Percentiles rank a stretch among this genome's conserved stretches.
These are phyloP conservation scores for Saccostrea echinata DNA, from an alignment of 1,140 invertebrate species.

Conservation along the genomic window DNA sequence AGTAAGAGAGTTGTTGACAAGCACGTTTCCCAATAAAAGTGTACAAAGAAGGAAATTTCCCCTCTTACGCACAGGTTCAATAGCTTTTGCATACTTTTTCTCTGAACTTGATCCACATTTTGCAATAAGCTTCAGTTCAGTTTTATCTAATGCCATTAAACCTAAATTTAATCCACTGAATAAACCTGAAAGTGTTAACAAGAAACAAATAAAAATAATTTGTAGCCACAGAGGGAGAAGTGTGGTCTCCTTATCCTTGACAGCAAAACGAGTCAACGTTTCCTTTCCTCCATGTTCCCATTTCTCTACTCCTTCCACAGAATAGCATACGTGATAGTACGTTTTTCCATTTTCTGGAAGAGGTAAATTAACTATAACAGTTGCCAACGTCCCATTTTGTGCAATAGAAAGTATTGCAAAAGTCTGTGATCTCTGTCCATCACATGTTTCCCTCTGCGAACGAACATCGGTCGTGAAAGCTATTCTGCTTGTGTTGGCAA, in stretches of 20 bases:
- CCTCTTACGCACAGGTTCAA: conserved; percentile 79
- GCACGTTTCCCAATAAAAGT: conserved; percentile 96
- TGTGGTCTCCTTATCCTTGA: conserved; percentile 55
- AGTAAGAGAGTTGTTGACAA: conserved; percentile 98
- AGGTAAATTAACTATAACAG: conserved; percentile 48
- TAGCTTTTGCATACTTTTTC: conserved; percentile 79
- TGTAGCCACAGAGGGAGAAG: conserved; percentile 82
- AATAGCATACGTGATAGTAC: conserved; percentile 46
- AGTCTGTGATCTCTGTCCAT: conserved; percentile 58
- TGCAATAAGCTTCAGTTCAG: conserved; percentile 95
- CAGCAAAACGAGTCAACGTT: conserved; percentile 79
- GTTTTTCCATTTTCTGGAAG: background rate
- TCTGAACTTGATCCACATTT: conserved; percentile 85
- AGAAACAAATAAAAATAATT: conserved; percentile 87
- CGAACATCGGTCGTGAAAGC: conserved; percentile 62
- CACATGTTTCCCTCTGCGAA: conserved; percentile 55
- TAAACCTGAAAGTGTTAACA: conserved; percentile 91
- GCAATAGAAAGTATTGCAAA: conserved; percentile 43
- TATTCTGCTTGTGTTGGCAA: conserved; percentile 61
- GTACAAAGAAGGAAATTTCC: conserved; percentile 98
- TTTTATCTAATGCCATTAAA: conserved; percentile 96
- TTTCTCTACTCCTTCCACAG: conserved; percentile 55
- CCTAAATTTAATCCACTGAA: conserved; percentile 94
- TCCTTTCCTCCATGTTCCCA: conserved; percentile 88
- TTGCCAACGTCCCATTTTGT: conserved; percentile 37